Evolutionary conservation across 2,888 invertebrate genomes (phyloP).

Genomic region (Busseola fusca): DNA sequence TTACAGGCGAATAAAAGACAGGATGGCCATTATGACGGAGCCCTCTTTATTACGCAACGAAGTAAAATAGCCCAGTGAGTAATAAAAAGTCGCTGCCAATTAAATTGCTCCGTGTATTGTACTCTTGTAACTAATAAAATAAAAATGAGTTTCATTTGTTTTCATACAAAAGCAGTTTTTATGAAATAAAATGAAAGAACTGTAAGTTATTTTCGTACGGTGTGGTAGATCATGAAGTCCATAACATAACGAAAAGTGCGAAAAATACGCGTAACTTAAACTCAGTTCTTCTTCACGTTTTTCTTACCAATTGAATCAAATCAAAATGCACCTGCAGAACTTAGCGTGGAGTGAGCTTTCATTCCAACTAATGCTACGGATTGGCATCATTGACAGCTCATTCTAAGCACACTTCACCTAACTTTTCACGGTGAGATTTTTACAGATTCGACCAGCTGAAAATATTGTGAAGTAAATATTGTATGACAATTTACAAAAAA

Average conservation of each 20-base stretch:
- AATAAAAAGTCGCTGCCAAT: constrained; percentile 62
- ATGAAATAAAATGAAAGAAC: constrained; percentile 8
- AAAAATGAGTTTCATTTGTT: constrained; percentile 51
- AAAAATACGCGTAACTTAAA: neutral
- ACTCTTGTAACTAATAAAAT: constrained; percentile 53
- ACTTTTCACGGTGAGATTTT: no score
- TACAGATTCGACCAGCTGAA: neutral
- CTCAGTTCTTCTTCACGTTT: neutral
- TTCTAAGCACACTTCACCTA: no score
- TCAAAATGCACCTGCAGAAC: neutral
- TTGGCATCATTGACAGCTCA: no score
- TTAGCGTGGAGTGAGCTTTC: no score
- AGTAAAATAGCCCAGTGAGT: constrained; percentile 54
- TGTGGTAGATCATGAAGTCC: neutral
- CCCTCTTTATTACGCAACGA: constrained; percentile 59
- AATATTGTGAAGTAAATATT: neutral
- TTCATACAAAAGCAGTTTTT: constrained; percentile 36
- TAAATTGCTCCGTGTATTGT: constrained; percentile 58
- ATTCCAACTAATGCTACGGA: no score
- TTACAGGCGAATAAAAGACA: constrained; percentile 62
- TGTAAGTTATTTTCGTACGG: constrained; percentile 9
- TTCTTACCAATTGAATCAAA: neutral
- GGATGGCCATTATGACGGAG: constrained; percentile 57
- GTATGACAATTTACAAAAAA: neutral
- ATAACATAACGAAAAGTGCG: neutral